Percentiles rank a stretch among this genome's conserved stretches.
Conservation (phyloP, 2,888 invertebrate genomes). For the Atrina japonica region DNA sequence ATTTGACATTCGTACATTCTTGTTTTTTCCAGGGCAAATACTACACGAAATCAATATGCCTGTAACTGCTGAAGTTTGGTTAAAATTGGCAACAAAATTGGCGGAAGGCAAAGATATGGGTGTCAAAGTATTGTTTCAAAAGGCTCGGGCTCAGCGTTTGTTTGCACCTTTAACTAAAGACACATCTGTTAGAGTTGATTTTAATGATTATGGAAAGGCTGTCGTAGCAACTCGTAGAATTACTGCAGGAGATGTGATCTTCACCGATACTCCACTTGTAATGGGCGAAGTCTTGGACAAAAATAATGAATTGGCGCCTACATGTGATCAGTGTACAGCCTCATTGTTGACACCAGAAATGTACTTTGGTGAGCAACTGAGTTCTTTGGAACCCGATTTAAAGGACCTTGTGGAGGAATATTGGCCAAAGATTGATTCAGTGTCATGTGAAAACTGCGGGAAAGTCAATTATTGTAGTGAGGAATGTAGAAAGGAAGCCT, state of each 20-base stretch:
- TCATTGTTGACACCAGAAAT: constrained; percentile 93
- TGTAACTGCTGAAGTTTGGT: constrained; percentile 71
- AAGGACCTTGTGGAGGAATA: constrained; percentile 53
- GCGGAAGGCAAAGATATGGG: constrained; percentile 59
- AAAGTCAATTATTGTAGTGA: constrained; percentile 81
- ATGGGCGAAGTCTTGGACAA: constrained; percentile 88
- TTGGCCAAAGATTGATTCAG: constrained; percentile 65
- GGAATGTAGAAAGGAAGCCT: constrained; percentile 86
- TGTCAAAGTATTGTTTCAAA: constrained; percentile 68
- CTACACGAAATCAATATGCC: constrained; percentile 63
- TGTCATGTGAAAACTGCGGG: constrained; percentile 60
- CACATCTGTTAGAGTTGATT: constrained; percentile 64
- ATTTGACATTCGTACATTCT: too few species aligned
- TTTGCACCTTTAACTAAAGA: constrained; percentile 65
- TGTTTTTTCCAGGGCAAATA: constrained; percentile 57
- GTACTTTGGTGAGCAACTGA: constrained; percentile 62
- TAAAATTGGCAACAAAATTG: constrained; percentile 66
- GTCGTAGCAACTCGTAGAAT: constrained; percentile 87
- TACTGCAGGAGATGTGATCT: constrained; percentile 86
- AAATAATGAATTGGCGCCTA: constrained; percentile 87
- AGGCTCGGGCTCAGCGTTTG: constrained; percentile 67
- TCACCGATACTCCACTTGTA: constrained; percentile 93
- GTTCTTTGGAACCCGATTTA: constrained; percentile 42
- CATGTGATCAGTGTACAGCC: constrained; percentile 94
- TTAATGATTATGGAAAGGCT: constrained; percentile 86